Evolutionary conservation across 2,113 vertebrate genomes (phyloP), one percentile per base, ranked within the genome.

Genomic region (rat (Rattus norvegicus)): DNA sequence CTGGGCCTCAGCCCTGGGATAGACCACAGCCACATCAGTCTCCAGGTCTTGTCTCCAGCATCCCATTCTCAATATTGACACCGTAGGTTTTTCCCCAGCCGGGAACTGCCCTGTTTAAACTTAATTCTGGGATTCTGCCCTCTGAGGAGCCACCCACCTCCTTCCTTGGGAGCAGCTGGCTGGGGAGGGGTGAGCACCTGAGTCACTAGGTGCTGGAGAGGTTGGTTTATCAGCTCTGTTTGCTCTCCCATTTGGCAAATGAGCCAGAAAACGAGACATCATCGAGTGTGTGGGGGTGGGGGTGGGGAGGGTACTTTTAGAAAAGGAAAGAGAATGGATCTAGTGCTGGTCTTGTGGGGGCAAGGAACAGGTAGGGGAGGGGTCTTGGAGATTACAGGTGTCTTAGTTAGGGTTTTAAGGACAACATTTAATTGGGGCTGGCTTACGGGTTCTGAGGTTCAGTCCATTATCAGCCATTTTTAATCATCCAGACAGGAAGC

Each of bases 241-340:
- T 97, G 94, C 88, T 26, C 33, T 96, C 95, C 52, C 0, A 0
- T 97, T 97, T 95, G 96, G 88, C 97, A 96, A 98, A 97, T 97
- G 95, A 97, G 86, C 93, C 96, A 90, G 96, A 98, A 97, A 96
- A 43, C 72, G 30, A 93, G 93, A 89, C 67, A 43, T 67, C 5
- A 1, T 0, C 17, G 19, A 89, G 54, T 49, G 33, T 14, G 24
- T 4, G 28, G 26, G 8, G 11, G 30, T 67, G 84, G 47, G 43
- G 43, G 84, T 36, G 28, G 61, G 63, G 85, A 2, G 11, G 85
- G 33, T 73, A 17, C 72, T 88, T 94, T 81, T 39, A 70, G n/a
- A 54, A 72, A 20, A 59, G 69, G 63, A 56, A 54, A 91, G 80
- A 72, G 75, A 73, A 72, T 52, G 54, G 24, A 12, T 56, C 73